Percentiles rank a stretch among this genome's conserved stretches.
phyloP scores from a whole-genome alignment of 1,140 invertebrate genomes.

The Calliphora vicina region DNA sequence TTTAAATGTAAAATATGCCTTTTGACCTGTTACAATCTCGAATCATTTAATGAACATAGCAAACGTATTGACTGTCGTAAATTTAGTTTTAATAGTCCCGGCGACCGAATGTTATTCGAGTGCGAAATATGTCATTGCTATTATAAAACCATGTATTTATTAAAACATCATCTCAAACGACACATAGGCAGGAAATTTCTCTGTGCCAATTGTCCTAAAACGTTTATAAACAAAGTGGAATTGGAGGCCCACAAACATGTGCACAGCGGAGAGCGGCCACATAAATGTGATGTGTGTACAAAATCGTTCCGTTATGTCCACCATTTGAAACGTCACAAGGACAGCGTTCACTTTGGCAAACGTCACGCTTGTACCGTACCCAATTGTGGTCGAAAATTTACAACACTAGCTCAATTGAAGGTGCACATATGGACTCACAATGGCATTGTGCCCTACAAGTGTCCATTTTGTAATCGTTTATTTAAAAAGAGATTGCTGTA shows the following conservation, averaged over 20 bases:
- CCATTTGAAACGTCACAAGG: constrained; percentile 54
- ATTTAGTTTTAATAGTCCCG: background rate
- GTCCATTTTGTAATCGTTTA: constrained; percentile 46
- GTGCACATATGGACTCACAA: constrained; percentile 45
- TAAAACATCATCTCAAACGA: constrained; percentile 50
- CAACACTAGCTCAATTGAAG: constrained; percentile 41
- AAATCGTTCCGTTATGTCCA: constrained; percentile 54
- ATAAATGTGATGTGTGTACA: constrained; percentile 45
- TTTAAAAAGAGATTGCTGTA: constrained; percentile 49
- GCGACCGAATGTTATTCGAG: background rate
- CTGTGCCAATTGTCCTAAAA: constrained; percentile 48
- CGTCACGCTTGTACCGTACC: constrained; percentile 42
- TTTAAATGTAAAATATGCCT: background rate
- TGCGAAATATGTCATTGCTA: constrained; percentile 36
- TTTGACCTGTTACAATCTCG: background rate
- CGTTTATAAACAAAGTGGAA: constrained; percentile 39
- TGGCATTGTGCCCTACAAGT: constrained; percentile 42
- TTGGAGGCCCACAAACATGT: constrained; percentile 43
- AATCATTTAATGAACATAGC: background rate
- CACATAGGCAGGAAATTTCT: constrained; percentile 43
- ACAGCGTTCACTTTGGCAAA: constrained; percentile 43
- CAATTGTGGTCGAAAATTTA: constrained; percentile 44
- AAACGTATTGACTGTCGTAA: background rate
- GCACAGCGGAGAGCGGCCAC: constrained; percentile 38
- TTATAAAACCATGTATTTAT: constrained; percentile 35